phyloP scores from a whole-genome alignment of 2,888 invertebrate genomes.

The Ormyrus rosae region DNA sequence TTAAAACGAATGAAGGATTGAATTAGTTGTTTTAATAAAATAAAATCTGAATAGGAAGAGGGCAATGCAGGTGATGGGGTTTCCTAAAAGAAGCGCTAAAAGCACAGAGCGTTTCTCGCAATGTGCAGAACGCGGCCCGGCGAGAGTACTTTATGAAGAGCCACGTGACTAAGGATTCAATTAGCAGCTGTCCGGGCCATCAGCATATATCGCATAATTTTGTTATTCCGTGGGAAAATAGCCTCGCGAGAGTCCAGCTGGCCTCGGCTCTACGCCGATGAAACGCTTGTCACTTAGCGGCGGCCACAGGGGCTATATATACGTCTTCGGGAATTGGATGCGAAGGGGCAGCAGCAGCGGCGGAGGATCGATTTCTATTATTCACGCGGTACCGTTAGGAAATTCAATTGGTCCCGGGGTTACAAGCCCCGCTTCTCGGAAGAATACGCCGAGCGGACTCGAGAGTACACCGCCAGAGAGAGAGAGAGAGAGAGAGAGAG shows the following conservation, averaged over 20 bases:
- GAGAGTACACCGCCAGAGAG: constrained; percentile 4
- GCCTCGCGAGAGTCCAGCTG: not conserved
- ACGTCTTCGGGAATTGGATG: constrained; percentile 42
- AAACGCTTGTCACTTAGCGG: constrained; percentile 51
- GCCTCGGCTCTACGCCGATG: constrained; percentile 25
- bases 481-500: not conserved
- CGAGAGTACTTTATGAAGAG: too few relatives aligned
- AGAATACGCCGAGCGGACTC: constrained; percentile 48
- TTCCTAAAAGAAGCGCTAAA: too few relatives aligned
- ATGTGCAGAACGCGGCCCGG: too few relatives aligned
- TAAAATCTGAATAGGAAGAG: too few relatives aligned
- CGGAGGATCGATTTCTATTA: constrained; percentile 53
- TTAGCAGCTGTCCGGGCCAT: constrained; percentile 7
- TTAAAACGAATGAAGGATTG: too few relatives aligned
- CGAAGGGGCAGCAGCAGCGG: constrained; percentile 6
- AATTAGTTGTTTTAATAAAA: too few relatives aligned
- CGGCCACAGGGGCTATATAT: constrained; percentile 1
- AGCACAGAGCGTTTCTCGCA: too few relatives aligned
- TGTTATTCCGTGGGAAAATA: constrained; percentile 45
- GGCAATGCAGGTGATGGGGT: too few relatives aligned
- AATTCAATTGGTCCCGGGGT: constrained; percentile 51
- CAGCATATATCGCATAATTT: constrained; percentile 25
- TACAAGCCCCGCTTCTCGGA: constrained; percentile 43
- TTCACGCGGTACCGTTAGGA: constrained; percentile 53
- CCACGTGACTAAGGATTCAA: not conserved